These are phyloP conservation scores for Halesus radiatus DNA, from an alignment of 1,140 invertebrate genomes.

Conservation along the genomic window DNA sequence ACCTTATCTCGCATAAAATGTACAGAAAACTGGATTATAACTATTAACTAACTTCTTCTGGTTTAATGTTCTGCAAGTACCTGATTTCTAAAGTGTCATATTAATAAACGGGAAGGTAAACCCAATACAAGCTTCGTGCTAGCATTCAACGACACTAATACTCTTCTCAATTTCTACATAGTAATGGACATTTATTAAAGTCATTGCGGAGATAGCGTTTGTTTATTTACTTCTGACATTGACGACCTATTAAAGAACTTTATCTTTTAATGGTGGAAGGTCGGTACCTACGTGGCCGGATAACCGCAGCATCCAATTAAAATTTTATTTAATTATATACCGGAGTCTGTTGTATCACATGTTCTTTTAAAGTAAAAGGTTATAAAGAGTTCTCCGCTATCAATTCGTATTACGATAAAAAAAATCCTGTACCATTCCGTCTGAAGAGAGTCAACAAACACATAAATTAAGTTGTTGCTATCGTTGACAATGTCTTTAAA, in stretches of 20 bases:
- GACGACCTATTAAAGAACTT: slow-evolving; percentile 21
- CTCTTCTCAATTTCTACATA: too few relatives aligned
- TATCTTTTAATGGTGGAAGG: slow-evolving; percentile 17
- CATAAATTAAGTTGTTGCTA: slow-evolving; percentile 34
- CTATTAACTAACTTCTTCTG: too few relatives aligned
- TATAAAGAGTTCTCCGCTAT: not conserved
- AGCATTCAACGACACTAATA: too few relatives aligned
- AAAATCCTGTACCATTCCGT: not conserved
- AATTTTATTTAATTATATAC: slow-evolving; percentile 15
- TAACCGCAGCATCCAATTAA: slow-evolving; percentile 25
- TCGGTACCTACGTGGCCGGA: not conserved
- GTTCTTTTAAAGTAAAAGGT: slow-evolving; percentile 11
- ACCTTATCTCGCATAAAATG: too few relatives aligned
- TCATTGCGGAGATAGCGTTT: too few relatives aligned
- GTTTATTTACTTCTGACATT: slow-evolving; percentile 1
- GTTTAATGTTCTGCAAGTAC: too few relatives aligned
- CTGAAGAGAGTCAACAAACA: slow-evolving; percentile 35
- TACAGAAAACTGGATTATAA: too few relatives aligned
- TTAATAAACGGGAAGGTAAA: too few relatives aligned
- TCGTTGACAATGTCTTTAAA: slow-evolving; percentile 42
- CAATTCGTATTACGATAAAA: not conserved
- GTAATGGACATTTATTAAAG: too few relatives aligned
- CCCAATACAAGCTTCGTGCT: too few relatives aligned
- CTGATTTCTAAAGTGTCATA: too few relatives aligned
- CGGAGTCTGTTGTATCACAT: not conserved